Conservation (phyloP, 1,140 invertebrate species). For the Rhopalosiphum padi region DNA sequence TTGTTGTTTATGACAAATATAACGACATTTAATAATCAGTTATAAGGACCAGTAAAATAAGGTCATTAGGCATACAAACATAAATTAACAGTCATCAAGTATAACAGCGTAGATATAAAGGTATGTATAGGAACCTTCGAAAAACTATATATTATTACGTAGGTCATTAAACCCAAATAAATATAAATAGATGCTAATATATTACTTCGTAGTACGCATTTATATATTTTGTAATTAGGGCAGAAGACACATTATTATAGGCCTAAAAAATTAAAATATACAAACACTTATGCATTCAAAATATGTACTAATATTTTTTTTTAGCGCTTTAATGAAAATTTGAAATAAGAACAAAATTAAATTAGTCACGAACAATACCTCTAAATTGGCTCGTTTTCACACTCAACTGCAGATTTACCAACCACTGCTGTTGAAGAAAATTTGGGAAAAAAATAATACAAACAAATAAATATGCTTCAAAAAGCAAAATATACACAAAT, state of each 20-base stretch:
- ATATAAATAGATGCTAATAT: background rate
- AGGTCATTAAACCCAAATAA: background rate
- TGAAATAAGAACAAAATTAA: background rate
- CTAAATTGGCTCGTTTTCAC: background rate
- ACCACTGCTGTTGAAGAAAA: background rate
- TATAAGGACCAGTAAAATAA: background rate
- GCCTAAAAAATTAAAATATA: background rate
- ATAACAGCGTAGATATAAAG: too few relatives aligned
- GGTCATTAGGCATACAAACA: background rate
- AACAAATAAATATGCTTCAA: background rate
- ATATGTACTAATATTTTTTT: background rate
- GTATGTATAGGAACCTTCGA: background rate
- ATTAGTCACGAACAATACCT: background rate
- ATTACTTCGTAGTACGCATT: background rate
- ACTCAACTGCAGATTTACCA: rapidly evolving
- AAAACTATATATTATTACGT: background rate
- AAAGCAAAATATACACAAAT: background rate
- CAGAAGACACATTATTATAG: background rate
- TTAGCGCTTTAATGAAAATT: background rate
- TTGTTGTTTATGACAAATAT: background rate
- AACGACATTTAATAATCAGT: background rate
- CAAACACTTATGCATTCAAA: background rate
- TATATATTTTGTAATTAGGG: background rate
- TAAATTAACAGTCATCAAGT: background rate
- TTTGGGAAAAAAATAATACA: too few relatives aligned